Base-by-base conservation (phyloP, 2,888 invertebrate species). In the Ichneumoninae sp. region DNA sequence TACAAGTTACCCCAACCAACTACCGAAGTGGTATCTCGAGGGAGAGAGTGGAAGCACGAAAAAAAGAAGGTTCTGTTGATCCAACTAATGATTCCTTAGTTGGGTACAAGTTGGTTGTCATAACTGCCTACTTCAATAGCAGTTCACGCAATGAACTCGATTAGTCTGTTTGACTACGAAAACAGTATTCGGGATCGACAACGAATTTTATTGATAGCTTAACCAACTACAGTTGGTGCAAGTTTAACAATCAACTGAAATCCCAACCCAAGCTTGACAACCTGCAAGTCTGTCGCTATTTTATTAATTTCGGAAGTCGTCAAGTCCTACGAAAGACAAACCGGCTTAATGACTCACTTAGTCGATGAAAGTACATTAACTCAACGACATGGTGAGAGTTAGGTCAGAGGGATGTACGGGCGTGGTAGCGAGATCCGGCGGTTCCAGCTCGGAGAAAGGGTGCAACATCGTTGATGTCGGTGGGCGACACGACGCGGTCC, bases 391-490 rank as follows among this genome's bases (percentile, higher is more conserved):
- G 44, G 44, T 0, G 16, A 4, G 5, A 3, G 3, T 47, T 16
- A 47, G 44, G 13, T 13, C 44, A 16, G 44, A 47, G 4, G 4
- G 3, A 47, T 40, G 40, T 40, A 10, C 8, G 5, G 40, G 40
- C 40, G 10, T 40, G 40, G 44, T 16, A 16, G 40, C 10, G 44
- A 44, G 3, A 44, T 13, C 44, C 44, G 3, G 44, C 13, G 13
- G 1, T 44, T 44, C 13, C 3, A 44, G 44, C 13, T 44, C 44
- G 13, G 13, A 3, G 13, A 44, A 44, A 44, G 16, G 3, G 16
- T 47, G 40, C 7, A 8, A 36, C 19, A 7, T 65, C 69, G 74
- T 16, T 75, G 63, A 66, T 65, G 79, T 74, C 52, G 63, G 75
- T 70, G 71, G 30, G 5, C 8, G 30, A 26, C 30, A 26, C 22